Evolutionary conservation across 1,140 invertebrate species (phyloP).

Genomic region (honey bee (Apis mellifera)): DNA sequence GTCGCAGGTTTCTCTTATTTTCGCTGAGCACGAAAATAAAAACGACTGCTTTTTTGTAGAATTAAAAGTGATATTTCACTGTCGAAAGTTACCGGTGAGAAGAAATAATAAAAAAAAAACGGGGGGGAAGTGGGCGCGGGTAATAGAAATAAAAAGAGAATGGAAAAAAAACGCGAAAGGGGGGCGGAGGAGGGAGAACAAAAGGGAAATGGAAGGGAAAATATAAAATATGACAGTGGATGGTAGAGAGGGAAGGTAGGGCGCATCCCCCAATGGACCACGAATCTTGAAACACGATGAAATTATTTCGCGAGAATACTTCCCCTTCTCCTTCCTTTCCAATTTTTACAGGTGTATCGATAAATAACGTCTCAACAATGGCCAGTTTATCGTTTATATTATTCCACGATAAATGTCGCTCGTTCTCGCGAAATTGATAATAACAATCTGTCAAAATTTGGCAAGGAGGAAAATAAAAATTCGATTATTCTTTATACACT

Average conservation of each 20-base stretch:
- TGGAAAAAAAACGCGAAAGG: neutral
- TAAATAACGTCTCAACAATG: constrained; percentile 30
- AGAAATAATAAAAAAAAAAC: neutral
- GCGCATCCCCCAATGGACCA: neutral
- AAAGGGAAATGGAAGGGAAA: neutral
- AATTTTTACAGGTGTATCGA: constrained; percentile 22
- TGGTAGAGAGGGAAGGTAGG: neutral
- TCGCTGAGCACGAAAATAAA: neutral
- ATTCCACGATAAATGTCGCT: neutral
- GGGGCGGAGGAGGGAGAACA: neutral
- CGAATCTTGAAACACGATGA: constrained; percentile 13
- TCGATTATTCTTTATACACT: neutral
- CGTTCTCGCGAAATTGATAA: neutral
- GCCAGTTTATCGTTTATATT: neutral
- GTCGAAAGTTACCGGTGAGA: neutral
- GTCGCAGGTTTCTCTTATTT: constrained; percentile 12
- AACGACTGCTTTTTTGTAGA: too few species aligned
- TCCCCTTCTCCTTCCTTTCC: neutral
- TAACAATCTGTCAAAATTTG: constrained; percentile 9
- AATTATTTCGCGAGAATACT: constrained; percentile 23
- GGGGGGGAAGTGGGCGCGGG: neutral
- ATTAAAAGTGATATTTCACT: constrained; percentile 44
- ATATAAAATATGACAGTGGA: constrained; percentile 20
- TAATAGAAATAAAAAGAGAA: neutral
- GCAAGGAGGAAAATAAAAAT: neutral